Base-by-base conservation (phyloP, 2,888 invertebrate species). In the Drosophila robusta region DNA sequence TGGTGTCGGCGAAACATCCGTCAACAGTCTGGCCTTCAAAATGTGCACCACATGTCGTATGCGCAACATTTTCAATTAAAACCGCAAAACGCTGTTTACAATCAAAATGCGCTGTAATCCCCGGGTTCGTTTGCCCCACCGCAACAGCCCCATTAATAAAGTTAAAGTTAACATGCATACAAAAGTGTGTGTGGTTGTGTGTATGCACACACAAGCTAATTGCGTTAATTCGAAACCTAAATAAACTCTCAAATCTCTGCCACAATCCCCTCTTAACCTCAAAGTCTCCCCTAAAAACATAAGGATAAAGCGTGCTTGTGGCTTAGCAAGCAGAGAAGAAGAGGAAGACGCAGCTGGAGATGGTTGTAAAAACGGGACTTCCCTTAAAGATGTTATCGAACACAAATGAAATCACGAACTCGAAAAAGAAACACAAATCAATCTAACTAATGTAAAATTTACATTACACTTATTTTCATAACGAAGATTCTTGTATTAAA, bases 211-310 rank as follows among this genome's bases (percentile, higher is more conserved):
- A 72, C 64, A 66, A 57, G 70, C 78, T 82, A 82, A 87, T 84
- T 87, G 75, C 46, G 68, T 87, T 87, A 82, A 82, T 82, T 70
- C 75, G 61, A 87, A 83, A 82, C 80, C 70, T 75, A 83, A 86
- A 87, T 63, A 72, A 74, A 42, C 41, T n/a, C 54, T 34, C 24
- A 34, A 58, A 42, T 58, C 54, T 52, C 54, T 14, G 24, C 29
- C 29, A 0, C 34, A 32, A 45, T 45, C 18, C 3, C 11, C 29
- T 9, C 29, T 8, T 9, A 32, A 8, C n/a, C 38, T 22, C 9
- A 11, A 34, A 50, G 36, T 22, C 44, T 38, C 58, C 22, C 60
- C 50, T 29, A 16, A 16, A 46, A 46, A 34, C 41, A 34, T 14
- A 52, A 41, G 54, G 41, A 42, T 57, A 38, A n/a, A n/a, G n/a